Percentiles rank a stretch among this genome's conserved stretches.
Conservation (phyloP, 2,113 vertebrate species). For the Crypturellus undulatus region DNA sequence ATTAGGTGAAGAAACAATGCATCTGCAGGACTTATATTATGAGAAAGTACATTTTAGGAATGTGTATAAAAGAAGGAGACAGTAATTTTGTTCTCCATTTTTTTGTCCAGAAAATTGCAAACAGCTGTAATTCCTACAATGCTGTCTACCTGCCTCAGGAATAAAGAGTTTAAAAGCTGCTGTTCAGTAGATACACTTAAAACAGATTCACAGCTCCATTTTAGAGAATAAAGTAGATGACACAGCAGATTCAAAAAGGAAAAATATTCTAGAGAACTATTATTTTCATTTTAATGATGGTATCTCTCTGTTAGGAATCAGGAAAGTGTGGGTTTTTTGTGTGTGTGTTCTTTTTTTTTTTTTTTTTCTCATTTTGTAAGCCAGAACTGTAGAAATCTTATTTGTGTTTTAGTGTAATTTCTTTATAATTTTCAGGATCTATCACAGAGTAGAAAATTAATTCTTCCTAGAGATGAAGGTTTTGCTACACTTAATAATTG, state of each 20-base stretch:
- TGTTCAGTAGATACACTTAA: neutral
- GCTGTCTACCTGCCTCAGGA: neutral
- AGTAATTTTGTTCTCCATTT: neutral
- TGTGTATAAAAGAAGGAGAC: neutral
- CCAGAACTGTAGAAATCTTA: neutral
- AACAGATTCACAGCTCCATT: neutral
- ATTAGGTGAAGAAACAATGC: neutral
- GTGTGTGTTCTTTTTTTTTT: no score
- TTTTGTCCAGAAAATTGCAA: neutral
- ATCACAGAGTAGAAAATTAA: neutral
- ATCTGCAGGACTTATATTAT: neutral
- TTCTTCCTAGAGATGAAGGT: neutral
- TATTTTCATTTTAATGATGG: neutral
- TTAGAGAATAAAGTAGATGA: neutral
- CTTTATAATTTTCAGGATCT: neutral
- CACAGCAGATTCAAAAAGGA: neutral
- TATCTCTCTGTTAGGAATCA: neutral
- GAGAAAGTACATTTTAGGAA: neutral
- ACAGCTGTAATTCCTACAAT: neutral
- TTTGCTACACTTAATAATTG: neutral
- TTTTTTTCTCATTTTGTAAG: no score
- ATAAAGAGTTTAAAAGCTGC: neutral
- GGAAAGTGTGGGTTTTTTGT: no score
- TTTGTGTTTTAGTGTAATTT: neutral
- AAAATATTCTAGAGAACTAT: neutral